Conservation (phyloP, 2,113 vertebrate genomes). For the Corythornis vintsioides region DNA sequence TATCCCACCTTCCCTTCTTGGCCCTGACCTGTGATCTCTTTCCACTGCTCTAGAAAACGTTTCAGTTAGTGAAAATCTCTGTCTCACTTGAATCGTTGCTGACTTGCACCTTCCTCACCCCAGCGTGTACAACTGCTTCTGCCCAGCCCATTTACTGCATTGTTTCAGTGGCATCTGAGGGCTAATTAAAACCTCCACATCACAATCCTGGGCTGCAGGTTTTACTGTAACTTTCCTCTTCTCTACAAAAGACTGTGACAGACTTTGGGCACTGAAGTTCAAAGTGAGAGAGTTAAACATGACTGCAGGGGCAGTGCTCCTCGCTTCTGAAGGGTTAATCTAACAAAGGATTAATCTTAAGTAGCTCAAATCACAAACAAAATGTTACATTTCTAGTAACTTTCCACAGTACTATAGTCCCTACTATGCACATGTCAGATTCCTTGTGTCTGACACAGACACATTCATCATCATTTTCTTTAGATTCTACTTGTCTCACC, state of each 20-base stretch:
- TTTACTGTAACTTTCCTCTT: background rate
- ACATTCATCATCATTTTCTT: background rate
- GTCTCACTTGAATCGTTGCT: background rate
- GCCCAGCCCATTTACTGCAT: background rate
- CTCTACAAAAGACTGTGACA: background rate
- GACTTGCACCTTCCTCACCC: background rate
- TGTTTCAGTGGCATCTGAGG: background rate
- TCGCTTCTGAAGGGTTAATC: background rate
- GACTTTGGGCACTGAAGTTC: background rate
- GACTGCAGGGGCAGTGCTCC: background rate
- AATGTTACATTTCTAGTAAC: background rate
- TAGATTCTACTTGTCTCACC: background rate
- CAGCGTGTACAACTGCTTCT: background rate
- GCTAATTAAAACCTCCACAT: background rate
- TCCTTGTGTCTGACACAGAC: background rate
- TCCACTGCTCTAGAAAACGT: background rate
- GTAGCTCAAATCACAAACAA: no score
- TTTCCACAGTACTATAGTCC: background rate
- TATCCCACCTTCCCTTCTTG: background rate
- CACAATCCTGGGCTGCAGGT: background rate
- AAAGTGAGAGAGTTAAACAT: accelerated
- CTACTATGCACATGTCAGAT: background rate
- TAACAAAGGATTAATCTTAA: background rate
- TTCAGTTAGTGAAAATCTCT: background rate
- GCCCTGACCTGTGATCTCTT: background rate